phyloP scores from a whole-genome alignment of 1,140 invertebrate genomes.

The Propsilocerus akamusi region DNA sequence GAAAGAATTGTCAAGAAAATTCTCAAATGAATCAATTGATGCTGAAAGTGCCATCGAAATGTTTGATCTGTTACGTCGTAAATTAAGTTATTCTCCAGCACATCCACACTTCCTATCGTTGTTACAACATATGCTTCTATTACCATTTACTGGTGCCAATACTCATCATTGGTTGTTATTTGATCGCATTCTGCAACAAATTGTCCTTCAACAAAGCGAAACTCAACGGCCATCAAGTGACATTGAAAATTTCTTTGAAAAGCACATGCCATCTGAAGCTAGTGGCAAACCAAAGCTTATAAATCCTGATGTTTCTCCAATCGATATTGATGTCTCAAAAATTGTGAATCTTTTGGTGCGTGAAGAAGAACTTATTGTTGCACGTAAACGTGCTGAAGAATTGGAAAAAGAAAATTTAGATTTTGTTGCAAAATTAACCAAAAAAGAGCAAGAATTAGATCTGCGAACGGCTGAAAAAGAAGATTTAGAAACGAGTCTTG shows the following conservation, averaged over 20 bases:
- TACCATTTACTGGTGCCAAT: conserved; percentile 69
- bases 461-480: conserved; percentile 78
- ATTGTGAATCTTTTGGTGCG: conserved; percentile 80
- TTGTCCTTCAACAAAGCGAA: conserved; percentile 63
- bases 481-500: conserved; percentile 68
- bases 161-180: conserved; percentile 86
- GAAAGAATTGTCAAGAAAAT: conserved; percentile 77
- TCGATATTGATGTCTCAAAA: conserved; percentile 82
- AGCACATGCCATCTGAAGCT: conserved; percentile 11
- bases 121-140: conserved; percentile 73
- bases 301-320: conserved; percentile 65
- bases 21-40: conserved; percentile 83
- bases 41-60: conserved; percentile 85
- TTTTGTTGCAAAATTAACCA: conserved; percentile 62
- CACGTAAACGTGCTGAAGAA: conserved; percentile 69
- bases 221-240: conserved; percentile 22
- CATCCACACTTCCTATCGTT: conserved; percentile 86
- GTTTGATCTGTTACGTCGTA: conserved; percentile 82
- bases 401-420: conserved; percentile 79
- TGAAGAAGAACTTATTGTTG: conserved; percentile 81
- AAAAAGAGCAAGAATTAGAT: conserved; percentile 88
- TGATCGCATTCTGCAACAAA: conserved; percentile 89
- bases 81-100: conserved; percentile 79
- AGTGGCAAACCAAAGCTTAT: conserved; percentile 22
- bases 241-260: conserved; percentile 13